Conservation (phyloP, 2,797 vertebrate species). For the Rhinogobio ventralis region DNA sequence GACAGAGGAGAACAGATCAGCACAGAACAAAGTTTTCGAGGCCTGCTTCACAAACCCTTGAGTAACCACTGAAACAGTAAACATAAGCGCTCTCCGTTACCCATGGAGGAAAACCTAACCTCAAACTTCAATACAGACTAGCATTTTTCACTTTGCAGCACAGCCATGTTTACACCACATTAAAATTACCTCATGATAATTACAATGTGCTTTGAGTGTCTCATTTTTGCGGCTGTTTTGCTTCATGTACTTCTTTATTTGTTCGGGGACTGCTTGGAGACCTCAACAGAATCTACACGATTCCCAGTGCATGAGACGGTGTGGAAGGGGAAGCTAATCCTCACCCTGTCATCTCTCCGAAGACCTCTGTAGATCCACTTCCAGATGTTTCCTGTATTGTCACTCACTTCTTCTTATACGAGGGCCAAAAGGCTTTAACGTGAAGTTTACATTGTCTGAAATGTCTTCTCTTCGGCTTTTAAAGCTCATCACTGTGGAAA, state of each 20-base stretch:
- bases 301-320: conserved; percentile 51
- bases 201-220: conserved; percentile 66
- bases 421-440: conserved; percentile 43
- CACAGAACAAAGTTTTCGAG: conserved; percentile 35
- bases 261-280: conserved; percentile 62
- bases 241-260: conserved; percentile 71
- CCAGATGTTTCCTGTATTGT: conserved; percentile 64
- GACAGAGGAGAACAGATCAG: conserved; percentile 21
- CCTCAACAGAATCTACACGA: conserved; percentile 48
- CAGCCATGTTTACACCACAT: conserved; percentile 70
- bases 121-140: conserved; percentile 64
- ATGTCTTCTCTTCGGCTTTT: conserved; percentile 41
- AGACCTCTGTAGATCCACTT: conserved; percentile 56
- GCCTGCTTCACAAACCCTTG: conserved; percentile 42
- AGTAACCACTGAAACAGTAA: conserved; percentile 63
- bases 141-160: conserved; percentile 70
- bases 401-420: conserved; percentile 35
- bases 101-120: conserved; percentile 56
- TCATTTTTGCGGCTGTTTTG: conserved; percentile 68
- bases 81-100: conserved; percentile 52
- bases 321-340: conserved; percentile 45
- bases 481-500: conserved; percentile 47
- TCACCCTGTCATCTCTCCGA: conserved; percentile 48
- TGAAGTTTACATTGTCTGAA: conserved; percentile 47
- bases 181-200: conserved; percentile 73